Percentiles rank a stretch among this genome's conserved stretches.
Conservation (phyloP, 2,888 invertebrate genomes). For the Hydropsyche betteni region DNA sequence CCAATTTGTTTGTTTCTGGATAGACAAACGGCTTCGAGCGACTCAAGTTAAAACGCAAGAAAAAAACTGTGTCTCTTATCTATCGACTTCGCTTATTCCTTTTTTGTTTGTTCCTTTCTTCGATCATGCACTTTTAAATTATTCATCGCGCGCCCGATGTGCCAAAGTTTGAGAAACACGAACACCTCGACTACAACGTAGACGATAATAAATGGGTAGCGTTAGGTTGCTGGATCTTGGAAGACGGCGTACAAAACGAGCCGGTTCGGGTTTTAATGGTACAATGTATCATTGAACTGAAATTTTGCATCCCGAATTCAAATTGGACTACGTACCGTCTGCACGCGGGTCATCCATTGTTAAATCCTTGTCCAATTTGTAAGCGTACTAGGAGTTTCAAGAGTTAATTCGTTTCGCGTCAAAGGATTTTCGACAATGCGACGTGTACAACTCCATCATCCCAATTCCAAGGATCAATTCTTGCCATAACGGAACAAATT, state of each 20-base stretch:
- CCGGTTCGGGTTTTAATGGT: constrained; percentile 42
- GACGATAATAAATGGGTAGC: constrained; percentile 43
- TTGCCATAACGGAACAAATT: too few relatives aligned
- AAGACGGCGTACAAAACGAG: constrained; percentile 44
- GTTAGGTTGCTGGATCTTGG: constrained; percentile 41
- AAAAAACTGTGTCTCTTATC: constrained; percentile 16
- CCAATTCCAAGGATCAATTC: too few relatives aligned
- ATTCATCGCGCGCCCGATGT: constrained; percentile 16
- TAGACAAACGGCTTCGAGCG: constrained; percentile 27
- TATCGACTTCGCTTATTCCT: neutral
- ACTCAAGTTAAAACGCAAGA: neutral
- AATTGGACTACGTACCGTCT: constrained; percentile 41
- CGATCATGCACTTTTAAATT: constrained; percentile 24
- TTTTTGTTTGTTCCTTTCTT: neutral
- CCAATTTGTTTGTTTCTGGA: constrained; percentile 28
- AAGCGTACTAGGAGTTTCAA: too few relatives aligned
- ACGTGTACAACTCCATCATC: too few relatives aligned
- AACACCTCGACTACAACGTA: neutral
- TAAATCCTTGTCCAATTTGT: constrained; percentile 12
- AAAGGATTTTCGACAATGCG: constrained; percentile 5
- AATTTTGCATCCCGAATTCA: constrained; percentile 48
- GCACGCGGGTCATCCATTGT: constrained; percentile 38
- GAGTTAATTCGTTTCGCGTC: constrained; percentile 31
- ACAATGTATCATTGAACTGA: constrained; percentile 46
- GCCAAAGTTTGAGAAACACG: constrained; percentile 37